A percentile compares a stretch with the other conserved stretches of the same genome.
Evolutionary conservation across 2,797 vertebrate genomes (phyloP).

Genomic region (Liasis olivaceus): DNA sequence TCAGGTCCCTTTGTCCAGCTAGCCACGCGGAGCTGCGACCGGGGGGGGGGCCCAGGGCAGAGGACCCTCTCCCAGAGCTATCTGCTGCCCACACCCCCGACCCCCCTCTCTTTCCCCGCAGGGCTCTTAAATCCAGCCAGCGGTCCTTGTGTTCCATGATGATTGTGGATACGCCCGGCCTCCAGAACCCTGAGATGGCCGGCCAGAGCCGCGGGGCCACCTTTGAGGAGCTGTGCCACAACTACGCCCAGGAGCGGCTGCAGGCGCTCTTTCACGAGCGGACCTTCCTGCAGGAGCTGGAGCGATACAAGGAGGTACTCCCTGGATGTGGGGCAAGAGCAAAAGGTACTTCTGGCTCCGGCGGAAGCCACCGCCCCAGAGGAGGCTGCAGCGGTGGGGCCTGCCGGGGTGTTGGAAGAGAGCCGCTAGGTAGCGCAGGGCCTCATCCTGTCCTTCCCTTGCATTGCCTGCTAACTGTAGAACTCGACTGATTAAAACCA

Average conservation of each 20-base stretch:
- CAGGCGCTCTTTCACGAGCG: constrained; percentile 93
- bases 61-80: not conserved
- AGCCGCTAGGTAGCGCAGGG: not conserved
- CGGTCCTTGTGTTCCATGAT: constrained; percentile 93
- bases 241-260: constrained; percentile 95
- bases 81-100: accelerated
- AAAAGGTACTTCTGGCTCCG: too few relatives aligned
- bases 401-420: not conserved
- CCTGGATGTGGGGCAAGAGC: not conserved
- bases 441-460: not conserved
- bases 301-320: constrained; percentile 94
- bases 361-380: not conserved
- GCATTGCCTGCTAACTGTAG: not conserved
- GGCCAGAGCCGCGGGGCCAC: constrained; percentile 87
- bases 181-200: constrained; percentile 90
- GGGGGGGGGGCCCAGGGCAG: too few relatives aligned
- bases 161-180: constrained; percentile 94
- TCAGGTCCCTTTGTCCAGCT: not conserved
- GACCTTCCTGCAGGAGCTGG: constrained; percentile 90
- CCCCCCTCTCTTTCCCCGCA: constrained; percentile 54
- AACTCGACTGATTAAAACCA: constrained; percentile 12
- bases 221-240: constrained; percentile 97
- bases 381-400: not conserved
- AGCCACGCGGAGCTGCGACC: not conserved
- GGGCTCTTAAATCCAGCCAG: constrained; percentile 95